Percentiles rank a stretch among this genome's conserved stretches.
These are phyloP conservation scores for Catocala nupta DNA, from an alignment of 2,888 invertebrate genomes.

Conservation along the genomic window DNA sequence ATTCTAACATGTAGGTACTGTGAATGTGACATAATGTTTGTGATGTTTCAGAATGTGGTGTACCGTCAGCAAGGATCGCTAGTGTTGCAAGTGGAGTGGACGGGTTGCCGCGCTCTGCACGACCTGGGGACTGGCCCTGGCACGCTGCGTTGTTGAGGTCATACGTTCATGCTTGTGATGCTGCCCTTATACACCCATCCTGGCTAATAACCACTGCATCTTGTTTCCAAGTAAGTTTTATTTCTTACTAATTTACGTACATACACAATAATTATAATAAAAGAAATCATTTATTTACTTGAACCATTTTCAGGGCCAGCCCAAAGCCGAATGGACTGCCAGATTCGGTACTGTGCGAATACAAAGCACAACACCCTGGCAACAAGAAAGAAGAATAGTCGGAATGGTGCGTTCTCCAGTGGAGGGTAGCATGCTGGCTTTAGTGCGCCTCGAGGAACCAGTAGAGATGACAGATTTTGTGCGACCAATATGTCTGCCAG, in stretches of 20 bases:
- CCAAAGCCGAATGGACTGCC: constrained; percentile 95
- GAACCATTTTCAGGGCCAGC: constrained; percentile 88
- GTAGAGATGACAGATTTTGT: constrained; percentile 93
- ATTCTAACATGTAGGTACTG: too few species aligned
- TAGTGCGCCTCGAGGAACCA: constrained; percentile 93
- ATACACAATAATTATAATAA: too few species aligned
- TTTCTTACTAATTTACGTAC: too few species aligned
- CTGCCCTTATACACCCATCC: constrained; percentile 92
- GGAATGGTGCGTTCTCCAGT: constrained; percentile 96
- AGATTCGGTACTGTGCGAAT: constrained; percentile 92
- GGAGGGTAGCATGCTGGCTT: constrained; percentile 94
- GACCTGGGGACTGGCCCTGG: constrained; percentile 97
- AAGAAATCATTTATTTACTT: not conserved
- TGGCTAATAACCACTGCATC: constrained; percentile 96
- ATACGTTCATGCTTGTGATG: constrained; percentile 96
- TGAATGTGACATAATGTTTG: not conserved
- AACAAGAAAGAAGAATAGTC: constrained; percentile 93
- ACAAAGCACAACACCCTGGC: constrained; percentile 94
- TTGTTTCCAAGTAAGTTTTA: constrained; percentile 90
- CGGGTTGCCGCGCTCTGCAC: constrained; percentile 90
- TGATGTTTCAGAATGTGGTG: constrained; percentile 89
- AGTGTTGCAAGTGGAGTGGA: constrained; percentile 79
- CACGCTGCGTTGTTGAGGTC: constrained; percentile 94
- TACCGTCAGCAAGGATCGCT: constrained; percentile 87
- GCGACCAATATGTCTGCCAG: constrained; percentile 93